Evolutionary conservation across 1,140 invertebrate species (phyloP), one percentile per base, ranked within the genome.

Genomic region (Formica exsecta): DNA sequence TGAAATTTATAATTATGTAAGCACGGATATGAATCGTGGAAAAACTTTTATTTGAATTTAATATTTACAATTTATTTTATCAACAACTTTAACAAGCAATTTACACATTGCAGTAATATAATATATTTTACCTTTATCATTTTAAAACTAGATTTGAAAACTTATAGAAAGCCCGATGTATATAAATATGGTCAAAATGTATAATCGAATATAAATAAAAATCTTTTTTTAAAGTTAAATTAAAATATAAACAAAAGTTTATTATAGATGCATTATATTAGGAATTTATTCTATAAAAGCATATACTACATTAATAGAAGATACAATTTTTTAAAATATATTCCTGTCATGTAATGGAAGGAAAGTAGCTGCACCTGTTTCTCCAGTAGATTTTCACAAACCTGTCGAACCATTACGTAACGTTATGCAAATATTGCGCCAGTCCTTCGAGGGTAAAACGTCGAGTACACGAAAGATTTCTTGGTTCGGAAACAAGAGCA

Each of bases 391-490:
- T 83, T 83, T 22, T 36, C 36, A 71, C 36, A 71, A 61, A 61
- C 54, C 57, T 73, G 66, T 29, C 79, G 54, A 48, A 74, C 32
- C 76, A 80, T 70, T 70, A 80, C 76, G 64, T 80, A 80, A 61
- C 79, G 38, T 54, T 73, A 61, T 68, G 64, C 76, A 81, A 73
- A 81, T 81, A 81, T 81, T 59, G 79, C 38, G 66, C 25, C 66
- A 73, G 79, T 83, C 79, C 29, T 61, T 36, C 66, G 66, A 29
- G 54, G 44, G 54, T 74, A 74, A 83, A 83, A 83, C 29, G 64
- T 70, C 64, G 76, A 44, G 68, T 73, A 36, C 44, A 83, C 38
- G 79, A 59, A 74, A 83, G 79, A 83, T 83, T 83, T 73, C 68
- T 73, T 29, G 19, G 57, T 73, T 73, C 38, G 29, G 25, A 61